Base-by-base conservation (phyloP, 2,888 invertebrate genomes). In the Ceratothoa steindachneri region DNA sequence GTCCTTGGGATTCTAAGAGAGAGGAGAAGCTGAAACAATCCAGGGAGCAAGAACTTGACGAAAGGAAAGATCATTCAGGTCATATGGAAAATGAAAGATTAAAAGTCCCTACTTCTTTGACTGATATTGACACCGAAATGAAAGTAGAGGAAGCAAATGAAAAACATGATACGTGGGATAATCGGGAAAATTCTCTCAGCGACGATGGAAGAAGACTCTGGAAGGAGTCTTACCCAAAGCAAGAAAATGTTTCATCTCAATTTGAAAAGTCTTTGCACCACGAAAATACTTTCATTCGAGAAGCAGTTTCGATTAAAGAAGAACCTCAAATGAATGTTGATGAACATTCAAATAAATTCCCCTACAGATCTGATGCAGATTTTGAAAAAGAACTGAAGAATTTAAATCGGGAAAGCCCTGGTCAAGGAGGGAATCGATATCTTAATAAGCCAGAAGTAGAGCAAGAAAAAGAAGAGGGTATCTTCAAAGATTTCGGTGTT, bases 1-100 rank as follows among this genome's bases (percentile, higher is more conserved):
- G 75, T 67, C 78, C 78, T 3, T 78, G 78, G 78, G 78, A 78
- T 55, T n/a, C 69, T 5, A 60, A 60, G 24, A n/a, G 60, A 24
- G 60, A 60, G 12, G 27, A 7, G 12, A 60, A 60, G 24, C 53
- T 70, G 5, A 70, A 69, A 31, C 73, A 73, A n/a, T 24, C 27
- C 2, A 60, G 60, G 24, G 24, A 2, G 22, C 22, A 60, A 60
- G 60, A 60, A 12, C n/a, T 24, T 22, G 60, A 24, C 1, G 60
- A 60, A 24, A 15, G 60, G 1, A 60, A 24, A 7, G 24, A 60
- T 60, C 24, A 60, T 60, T n/a, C n/a, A n/a, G 41, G 7, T 15
- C 19, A 12, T n/a, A 22, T 60, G 24, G 60, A 24, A 60, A 60
- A 60, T 60, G 60, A 60, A 3, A 60, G 60, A 24, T 24, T 60